Evolutionary conservation across 1,140 invertebrate species (phyloP), one percentile per base, ranked within the genome.

Genomic region (Lordiphosa mommai): DNA sequence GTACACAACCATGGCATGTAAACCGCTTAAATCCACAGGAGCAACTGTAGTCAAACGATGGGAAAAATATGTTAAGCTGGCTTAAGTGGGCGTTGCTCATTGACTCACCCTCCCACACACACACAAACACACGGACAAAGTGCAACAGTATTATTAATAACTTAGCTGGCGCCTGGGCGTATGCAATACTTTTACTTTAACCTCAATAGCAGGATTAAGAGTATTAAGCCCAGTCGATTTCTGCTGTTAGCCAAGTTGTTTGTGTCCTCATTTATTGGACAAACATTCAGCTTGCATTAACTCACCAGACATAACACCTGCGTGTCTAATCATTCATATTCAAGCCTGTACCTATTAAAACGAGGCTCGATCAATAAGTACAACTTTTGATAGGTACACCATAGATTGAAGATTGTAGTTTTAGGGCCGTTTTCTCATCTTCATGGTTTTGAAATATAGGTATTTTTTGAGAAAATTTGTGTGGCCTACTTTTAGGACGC

Each of bases 11-110:
- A 61, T 72, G 61, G 33, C 43, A 36, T 61, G 67, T 73, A 73
- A 79, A 63, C 70, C 71, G 70, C 74, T 82, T 82, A 74, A 82
- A 43, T 41, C 34, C 38, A 48, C 40, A 51, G 12, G 33, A 27
- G 14, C 47, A 50, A 53, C 63, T 52, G 37, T 48, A 67, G 64
- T 60, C 73, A 65, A 55, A 55, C 43, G 29, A 59, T 34, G 34
- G 50, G 32, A 63, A 43, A 72, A 70, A 51, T 56, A 53, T 70
- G 57, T 76, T 65, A 66, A 72, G 70, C 65, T 16, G 33, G 20
- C 41, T 61, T 61, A 74, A 71, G 60, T 66, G 52, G 63, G 47
- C 20, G 38, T 49, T 41, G 60, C 37, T 41, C 17, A 60, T 60
- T 60, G 43, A 53, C 40, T 60, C 40, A 34, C 37, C n/a, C 14